These are phyloP conservation scores for Spialia ferax DNA, from an alignment of 2,888 invertebrate genomes.

Conservation along the genomic window DNA sequence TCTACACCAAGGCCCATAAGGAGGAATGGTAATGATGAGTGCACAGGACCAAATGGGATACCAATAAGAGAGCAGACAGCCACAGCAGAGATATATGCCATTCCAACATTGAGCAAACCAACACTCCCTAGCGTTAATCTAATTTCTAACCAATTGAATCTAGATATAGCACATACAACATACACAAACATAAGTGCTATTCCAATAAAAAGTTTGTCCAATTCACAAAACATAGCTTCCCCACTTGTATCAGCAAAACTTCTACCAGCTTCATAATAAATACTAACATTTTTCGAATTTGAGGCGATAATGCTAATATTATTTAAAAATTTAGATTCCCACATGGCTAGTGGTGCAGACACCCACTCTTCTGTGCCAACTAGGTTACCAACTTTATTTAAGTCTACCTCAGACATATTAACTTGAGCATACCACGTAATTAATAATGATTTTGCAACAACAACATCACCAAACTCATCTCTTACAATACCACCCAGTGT, in stretches of 20 bases:
- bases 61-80: slow-evolving; percentile 91
- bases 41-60: slow-evolving; percentile 93
- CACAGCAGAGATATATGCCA: slow-evolving; percentile 90
- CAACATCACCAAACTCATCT: slow-evolving; percentile 87
- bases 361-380: slow-evolving; percentile 93
- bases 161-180: slow-evolving; percentile 90
- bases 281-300: slow-evolving; percentile 64
- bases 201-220: slow-evolving; percentile 89
- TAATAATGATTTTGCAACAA: slow-evolving; percentile 88
- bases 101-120: slow-evolving; percentile 90
- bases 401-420: slow-evolving; percentile 89
- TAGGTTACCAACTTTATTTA: slow-evolving; percentile 89
- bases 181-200: slow-evolving; percentile 91
- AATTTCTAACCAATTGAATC: slow-evolving; percentile 91
- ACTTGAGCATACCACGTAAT: slow-evolving; percentile 89
- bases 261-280: slow-evolving; percentile 88
- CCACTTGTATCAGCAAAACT: slow-evolving; percentile 93
- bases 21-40: slow-evolving; percentile 93
- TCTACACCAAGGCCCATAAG: slow-evolving; percentile 94
- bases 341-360: slow-evolving; percentile 84
- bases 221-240: slow-evolving; percentile 90
- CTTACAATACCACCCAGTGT: slow-evolving; percentile 87
- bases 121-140: slow-evolving; percentile 89
- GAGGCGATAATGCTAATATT: slow-evolving; percentile 68
- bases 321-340: slow-evolving; percentile 87